Evolutionary conservation across 2,113 vertebrate species (phyloP), one percentile per base, ranked within the genome.

Genomic region (Chamaea fasciata): DNA sequence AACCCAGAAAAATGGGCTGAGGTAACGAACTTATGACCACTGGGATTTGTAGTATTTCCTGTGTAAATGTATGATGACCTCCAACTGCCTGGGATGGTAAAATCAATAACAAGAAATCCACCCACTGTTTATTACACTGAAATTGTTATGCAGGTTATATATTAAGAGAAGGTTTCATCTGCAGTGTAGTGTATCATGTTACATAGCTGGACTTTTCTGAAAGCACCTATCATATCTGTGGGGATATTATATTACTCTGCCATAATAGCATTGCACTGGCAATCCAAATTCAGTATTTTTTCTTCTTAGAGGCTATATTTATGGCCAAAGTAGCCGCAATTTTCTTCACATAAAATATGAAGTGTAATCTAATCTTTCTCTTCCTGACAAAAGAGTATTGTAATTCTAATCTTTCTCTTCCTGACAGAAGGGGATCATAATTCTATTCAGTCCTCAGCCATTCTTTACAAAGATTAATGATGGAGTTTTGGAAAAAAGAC

Each of bases 311-410:
- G 71, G 41, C 24, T 94, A 6, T 83, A 84, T 94, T 96, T 96
- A 95, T 85, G 79, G 79, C 55, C 47, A 87, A 97, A 95, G 93
- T 83, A 94, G 83, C 63, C 86, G 82, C 52, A 95, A 95, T 94
- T 95, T 95, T 89, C 71, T 83, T 89, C 65, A 62, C 42, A 28
- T 94, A 94, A 95, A 90, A 73, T 82, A 90, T 39, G 35, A 92
- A 93, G 37, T 91, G 60, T 63, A 94, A 95, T 87, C 82, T 94
- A 90, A 82, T 96, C 79, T 97, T 97, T 95, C 81, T 96, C 27
- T 84, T 93, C 41, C 57, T 86, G 60, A 80, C 50, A 93, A 94
- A 93, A 88, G 24, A 77, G 76, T 63, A 92, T 62, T 88, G 76
- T 85, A 95, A 96, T 97, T 97, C 65, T 52, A 75, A 76, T 90